Evolutionary conservation across 2,797 vertebrate genomes (phyloP), one percentile per base, ranked within the genome.

Genomic region (Saxicola maurus): DNA sequence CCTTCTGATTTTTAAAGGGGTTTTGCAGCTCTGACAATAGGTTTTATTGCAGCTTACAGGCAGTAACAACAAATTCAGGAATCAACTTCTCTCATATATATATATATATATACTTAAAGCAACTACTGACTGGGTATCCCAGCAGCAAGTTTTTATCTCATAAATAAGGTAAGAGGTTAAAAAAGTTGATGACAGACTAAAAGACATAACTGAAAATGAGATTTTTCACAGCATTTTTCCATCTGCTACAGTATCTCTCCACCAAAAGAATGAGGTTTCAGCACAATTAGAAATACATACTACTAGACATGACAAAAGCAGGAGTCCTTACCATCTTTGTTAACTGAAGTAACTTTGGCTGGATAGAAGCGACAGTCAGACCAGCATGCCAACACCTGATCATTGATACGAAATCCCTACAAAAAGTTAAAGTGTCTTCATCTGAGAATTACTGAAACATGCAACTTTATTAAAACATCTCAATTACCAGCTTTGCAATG

Each of bases 341-440:
- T 98, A 93, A 99, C 98, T 9, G 98, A 97, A 95, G 98, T 98
- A 87, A 99, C 98, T 96, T 98, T 99, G 93, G 99, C 99, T 45
- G 98, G 98, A 91, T 99, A 99, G 96, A 99, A 99, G 89, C 98
- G 98, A 96, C 99, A 99, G 95, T 99, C 99, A 53, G 98, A 99
- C 99, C 99, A 99, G 96, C 99, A 99, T 27, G 99, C 99, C 94
- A 99, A 96, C 15, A 99, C 99, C 90, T 98, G 98, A 59, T 99
- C 98, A 52, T 99, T 98, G 94, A 99, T 98, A 71, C 97, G 97
- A 97, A 99, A 99, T 82, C 97, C 98, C 98, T 99, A 62, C 27
- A 93, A 95, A 84, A 96, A 83, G 72, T 83, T 61, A 62, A 30
- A 66, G 15, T 12, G 13, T 87, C 80, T 77, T 77, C 13, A 68